Base-by-base conservation (phyloP, 2,113 vertebrate genomes). In the Pomatorhinus ruficollis region DNA sequence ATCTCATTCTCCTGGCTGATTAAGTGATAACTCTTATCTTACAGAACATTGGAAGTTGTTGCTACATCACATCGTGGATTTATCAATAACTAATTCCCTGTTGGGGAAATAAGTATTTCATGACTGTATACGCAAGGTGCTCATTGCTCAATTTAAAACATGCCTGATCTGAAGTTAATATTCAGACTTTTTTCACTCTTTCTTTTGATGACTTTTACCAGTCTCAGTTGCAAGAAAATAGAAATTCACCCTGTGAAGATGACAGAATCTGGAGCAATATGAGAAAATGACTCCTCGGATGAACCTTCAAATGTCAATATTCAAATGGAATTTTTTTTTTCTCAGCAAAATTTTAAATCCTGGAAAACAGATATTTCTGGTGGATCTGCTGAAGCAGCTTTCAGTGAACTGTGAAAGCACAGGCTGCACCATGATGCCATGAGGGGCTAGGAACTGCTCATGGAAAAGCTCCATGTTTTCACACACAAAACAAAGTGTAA, bases 391-490 rank as follows among this genome's bases (percentile, higher is more conserved):
- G 94, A 94, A 72, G 74, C 70, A 91, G 63, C 33, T 91, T 69
- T 75, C 47, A 30, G 53, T 3, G 63, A 72, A 7, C 49, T 92
- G 72, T 75, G 69, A 94, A 97, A 96, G 90, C 74, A 76, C 77
- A 82, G 86, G 70, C 70, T 65, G 78, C 42, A 25, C 45, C 74
- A 53, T 0, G 25, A 82, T 88, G 89, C 87, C 75, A 59, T 85
- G 76, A 87, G 87, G 89, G 74, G 81, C 91, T 63, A 56, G 89
- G 87, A 93, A 21, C 75, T 80, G 81, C 70, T 77, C 49, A 40
- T 94, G 97, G 95, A 89, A 93, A 79, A 93, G 64, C 76, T 95
- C 83, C 77, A 14, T 93, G 94, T 90, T 96, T 96, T 96, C 92
- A 87, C 89, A 87, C 70, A 14, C 69, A 92, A 69, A 90, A 65